Evolutionary conservation across 2,888 invertebrate species (phyloP), one percentile per base, ranked within the genome.

Genomic region (Eupithecia tripunctaria): DNA sequence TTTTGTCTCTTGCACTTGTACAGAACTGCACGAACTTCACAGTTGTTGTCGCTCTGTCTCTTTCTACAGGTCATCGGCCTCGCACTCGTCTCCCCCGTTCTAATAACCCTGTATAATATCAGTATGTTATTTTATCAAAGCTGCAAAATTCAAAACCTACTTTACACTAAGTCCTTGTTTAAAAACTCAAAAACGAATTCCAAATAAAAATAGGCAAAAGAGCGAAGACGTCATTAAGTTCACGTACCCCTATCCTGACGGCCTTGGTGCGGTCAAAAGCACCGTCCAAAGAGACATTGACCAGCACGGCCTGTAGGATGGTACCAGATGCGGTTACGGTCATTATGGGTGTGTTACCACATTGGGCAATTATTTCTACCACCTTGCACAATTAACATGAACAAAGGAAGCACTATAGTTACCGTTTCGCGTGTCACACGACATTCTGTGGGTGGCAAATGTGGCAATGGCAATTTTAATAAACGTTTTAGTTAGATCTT

Each of bases 21-120:
- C 72, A 72, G 77, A 80, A 84, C 78, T 87, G 91, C 88, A 87
- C 93, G 88, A 94, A 94, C 93, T 94, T 94, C 94, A 93, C 86
- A 80, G 86, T 93, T 94, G 93, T 94, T 94, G 93, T 94, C 90
- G 87, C 82, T 93, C 94, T 80, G 86, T 94, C 94, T 91, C 93
- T 88, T 91, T 91, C 94, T 91, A 79, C 85, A 81, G 94, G 93
- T 94, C 94, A 93, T 91, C 89, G 94, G 87, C 93, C 93, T 86
- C 85, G 82, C 85, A 86, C 88, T 86, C 88, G 83, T 85, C 89
- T 92, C 91, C 91, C 91, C 89, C 89, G 89, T 89, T 90, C 90
- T 90, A 91, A 91, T 92, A 93, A 91, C 91, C 90, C 92, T 86
- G 85, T 87, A 82, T 84, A 64, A 86, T 89, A 89, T 86, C 86